A percentile compares a stretch with the other conserved stretches of the same genome.
These are phyloP conservation scores for Chiridota heheva DNA, from an alignment of 35 echinoderm and acorn worm genomes.

Conservation along the genomic window DNA sequence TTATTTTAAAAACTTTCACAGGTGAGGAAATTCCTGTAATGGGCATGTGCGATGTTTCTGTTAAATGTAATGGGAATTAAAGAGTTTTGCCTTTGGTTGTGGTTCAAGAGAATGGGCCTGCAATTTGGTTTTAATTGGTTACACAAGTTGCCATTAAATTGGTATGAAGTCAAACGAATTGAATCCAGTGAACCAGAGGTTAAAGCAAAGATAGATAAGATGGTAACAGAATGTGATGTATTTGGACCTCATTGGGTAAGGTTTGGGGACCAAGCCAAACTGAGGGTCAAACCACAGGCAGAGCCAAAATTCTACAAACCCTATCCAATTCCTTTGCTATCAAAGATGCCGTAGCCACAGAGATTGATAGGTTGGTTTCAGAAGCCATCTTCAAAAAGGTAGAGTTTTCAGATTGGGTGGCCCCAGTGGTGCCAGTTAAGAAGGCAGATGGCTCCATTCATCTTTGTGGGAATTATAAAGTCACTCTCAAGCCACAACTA, in stretches of 20 bases:
- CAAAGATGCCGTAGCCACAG: constrained; percentile 18
- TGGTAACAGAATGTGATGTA: constrained; percentile 12
- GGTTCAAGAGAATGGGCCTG: not conserved
- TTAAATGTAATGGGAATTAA: constrained; percentile 25
- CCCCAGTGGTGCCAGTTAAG: constrained; percentile 58
- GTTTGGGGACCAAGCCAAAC: constrained; percentile 14
- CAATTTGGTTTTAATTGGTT: constrained; percentile 16
- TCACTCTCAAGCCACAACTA: constrained; percentile 50
- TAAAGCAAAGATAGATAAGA: not conserved
- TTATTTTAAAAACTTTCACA: constrained; percentile 24
- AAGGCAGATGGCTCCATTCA: constrained; percentile 41
- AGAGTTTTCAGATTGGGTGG: constrained; percentile 42
- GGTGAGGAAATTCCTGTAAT: constrained; percentile 14
- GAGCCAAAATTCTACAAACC: constrained; percentile 25
- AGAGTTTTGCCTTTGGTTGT: constrained; percentile 11
- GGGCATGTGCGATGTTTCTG: constrained; percentile 8
- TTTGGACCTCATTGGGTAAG: not conserved
- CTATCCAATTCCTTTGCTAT: constrained; percentile 8
- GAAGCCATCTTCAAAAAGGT: constrained; percentile 31
- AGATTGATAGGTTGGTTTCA: constrained; percentile 5
- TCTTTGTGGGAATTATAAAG: constrained; percentile 72
- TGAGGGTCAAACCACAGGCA: not conserved
- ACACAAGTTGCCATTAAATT: not conserved
- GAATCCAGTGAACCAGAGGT: not conserved
- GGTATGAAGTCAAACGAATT: constrained; percentile 10